These are phyloP conservation scores for Gambelia wislizenii DNA, from an alignment of 2,797 vertebrate genomes.

Conservation along the genomic window DNA sequence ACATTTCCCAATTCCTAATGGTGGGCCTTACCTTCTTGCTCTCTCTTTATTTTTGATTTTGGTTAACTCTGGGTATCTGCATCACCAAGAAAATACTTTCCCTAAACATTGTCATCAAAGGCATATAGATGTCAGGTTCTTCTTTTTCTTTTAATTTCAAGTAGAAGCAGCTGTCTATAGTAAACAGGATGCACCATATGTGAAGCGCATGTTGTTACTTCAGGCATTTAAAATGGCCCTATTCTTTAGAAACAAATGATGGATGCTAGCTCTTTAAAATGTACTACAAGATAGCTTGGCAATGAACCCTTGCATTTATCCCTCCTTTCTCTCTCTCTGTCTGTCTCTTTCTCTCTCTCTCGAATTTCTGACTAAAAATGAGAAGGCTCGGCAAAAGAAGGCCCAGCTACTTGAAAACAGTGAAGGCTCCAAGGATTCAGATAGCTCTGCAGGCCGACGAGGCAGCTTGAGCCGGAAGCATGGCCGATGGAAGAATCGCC, in stretches of 20 bases:
- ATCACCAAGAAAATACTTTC: neutral
- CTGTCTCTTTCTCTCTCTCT: slow-evolving; percentile 9
- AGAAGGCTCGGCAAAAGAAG: slow-evolving; percentile 87
- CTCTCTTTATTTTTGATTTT: neutral
- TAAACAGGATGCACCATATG: neutral
- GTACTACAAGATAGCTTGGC: neutral
- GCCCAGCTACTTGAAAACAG: slow-evolving; percentile 89
- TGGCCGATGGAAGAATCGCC: slow-evolving; percentile 80
- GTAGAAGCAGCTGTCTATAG: neutral
- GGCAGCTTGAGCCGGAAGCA: slow-evolving; percentile 80
- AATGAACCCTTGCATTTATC: neutral
- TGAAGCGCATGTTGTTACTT: neutral
- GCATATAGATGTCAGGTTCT: neutral
- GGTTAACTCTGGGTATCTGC: neutral
- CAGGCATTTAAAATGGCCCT: neutral
- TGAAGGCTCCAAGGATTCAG: slow-evolving; percentile 83
- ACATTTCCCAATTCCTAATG: neutral
- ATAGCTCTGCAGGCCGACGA: slow-evolving; percentile 85
- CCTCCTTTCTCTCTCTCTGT: neutral
- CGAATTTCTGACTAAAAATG: slow-evolving; percentile 22
- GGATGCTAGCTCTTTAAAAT: neutral
- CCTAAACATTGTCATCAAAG: neutral
- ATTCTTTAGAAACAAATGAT: neutral
- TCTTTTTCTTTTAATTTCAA: neutral
- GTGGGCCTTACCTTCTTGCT: neutral